Percentiles rank a stretch among this genome's conserved stretches.
Conservation (phyloP, 2,888 invertebrate genomes). For the Drepana falcataria region DNA sequence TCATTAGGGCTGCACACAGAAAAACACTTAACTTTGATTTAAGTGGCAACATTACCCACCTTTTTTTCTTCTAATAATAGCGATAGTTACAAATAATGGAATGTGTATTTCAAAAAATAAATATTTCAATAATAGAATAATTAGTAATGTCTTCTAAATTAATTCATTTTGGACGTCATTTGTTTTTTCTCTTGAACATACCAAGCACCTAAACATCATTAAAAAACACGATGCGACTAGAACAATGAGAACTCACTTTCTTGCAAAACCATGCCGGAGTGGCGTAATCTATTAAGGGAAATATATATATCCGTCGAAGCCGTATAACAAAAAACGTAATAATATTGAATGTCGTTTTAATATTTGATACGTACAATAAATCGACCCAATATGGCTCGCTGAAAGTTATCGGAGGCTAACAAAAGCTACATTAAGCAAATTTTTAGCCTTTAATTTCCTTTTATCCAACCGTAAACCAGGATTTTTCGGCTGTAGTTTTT, state of each 20-base stretch:
- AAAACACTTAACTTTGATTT: constrained; percentile 24
- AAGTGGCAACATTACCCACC: too few relatives aligned
- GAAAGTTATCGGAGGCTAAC: too few relatives aligned
- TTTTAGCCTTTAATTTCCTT: too few relatives aligned
- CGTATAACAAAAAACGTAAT: too few relatives aligned
- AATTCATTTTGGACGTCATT: constrained; percentile 8
- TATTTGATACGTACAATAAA: too few relatives aligned
- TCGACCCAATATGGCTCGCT: too few relatives aligned
- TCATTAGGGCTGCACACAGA: constrained; percentile 23
- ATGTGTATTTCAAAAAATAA: constrained; percentile 4
- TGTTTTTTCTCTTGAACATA: constrained; percentile 15
- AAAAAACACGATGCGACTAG: constrained; percentile 18
- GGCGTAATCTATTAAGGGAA: neutral
- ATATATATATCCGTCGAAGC: too few relatives aligned
- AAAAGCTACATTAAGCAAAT: too few relatives aligned
- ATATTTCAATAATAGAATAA: neutral
- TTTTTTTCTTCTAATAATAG: neutral
- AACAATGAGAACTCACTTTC: constrained; percentile 16
- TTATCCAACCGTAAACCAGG: too few relatives aligned
- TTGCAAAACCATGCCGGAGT: constrained; percentile 13
- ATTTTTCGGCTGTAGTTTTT: too few relatives aligned
- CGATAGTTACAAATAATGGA: constrained; percentile 13
- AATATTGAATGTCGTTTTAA: too few relatives aligned
- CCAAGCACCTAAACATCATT: constrained; percentile 16
- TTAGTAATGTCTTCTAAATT: constrained; percentile 1